phyloP scores from a whole-genome alignment of 2,113 vertebrate genomes.

The Anolis carolinensis region DNA sequence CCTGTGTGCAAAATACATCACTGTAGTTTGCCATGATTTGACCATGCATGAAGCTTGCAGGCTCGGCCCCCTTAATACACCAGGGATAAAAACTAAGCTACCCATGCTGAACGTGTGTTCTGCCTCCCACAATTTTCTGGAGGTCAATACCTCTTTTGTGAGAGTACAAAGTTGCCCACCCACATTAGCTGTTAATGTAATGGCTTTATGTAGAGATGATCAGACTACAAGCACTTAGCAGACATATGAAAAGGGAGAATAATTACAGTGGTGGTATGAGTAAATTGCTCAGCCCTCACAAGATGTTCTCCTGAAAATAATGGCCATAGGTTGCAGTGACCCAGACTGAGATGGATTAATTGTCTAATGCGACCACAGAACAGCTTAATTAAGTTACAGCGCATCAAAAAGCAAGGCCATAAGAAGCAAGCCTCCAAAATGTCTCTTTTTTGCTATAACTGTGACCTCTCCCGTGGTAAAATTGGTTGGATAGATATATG shows the following conservation, averaged over 20 bases:
- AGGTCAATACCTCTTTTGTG: conserved; percentile 54
- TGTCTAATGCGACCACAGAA: neutral
- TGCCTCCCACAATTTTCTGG: conserved; percentile 20
- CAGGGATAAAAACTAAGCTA: conserved; percentile 28
- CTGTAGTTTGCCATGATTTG: neutral
- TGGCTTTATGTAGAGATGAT: conserved; percentile 38
- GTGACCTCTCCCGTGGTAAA: neutral
- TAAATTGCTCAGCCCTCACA: conserved; percentile 32
- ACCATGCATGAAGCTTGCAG: neutral
- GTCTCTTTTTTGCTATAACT: neutral
- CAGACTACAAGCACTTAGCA: conserved; percentile 57
- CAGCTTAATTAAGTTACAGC: conserved; percentile 15
- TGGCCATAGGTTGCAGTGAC: conserved; percentile 27
- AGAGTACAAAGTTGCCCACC: conserved; percentile 21
- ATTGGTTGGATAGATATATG: neutral
- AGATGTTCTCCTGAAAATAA: conserved; percentile 51
- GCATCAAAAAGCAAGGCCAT: neutral
- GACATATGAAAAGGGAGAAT: conserved; percentile 53
- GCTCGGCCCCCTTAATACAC: neutral
- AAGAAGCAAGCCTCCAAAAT: neutral
- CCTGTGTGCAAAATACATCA: neutral
- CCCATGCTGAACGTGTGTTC: conserved; percentile 1
- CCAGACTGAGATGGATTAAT: conserved; percentile 48
- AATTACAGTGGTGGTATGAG: conserved; percentile 41
- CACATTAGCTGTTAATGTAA: conserved; percentile 53